These are phyloP conservation scores for Eudyptes chrysolophus DNA, from an alignment of 2,113 vertebrate species.

Conservation along the genomic window DNA sequence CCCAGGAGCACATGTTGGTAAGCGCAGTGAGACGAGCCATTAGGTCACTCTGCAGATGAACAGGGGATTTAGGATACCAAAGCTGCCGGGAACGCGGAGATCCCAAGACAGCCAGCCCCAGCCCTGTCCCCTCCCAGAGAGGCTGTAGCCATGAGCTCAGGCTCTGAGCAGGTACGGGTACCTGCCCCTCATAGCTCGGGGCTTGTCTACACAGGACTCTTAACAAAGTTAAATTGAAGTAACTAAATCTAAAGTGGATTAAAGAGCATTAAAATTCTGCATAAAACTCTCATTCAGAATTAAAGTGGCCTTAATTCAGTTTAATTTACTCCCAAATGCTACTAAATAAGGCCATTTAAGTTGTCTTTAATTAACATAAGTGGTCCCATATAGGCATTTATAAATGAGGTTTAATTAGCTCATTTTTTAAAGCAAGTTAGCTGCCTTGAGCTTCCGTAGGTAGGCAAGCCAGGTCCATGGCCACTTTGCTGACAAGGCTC, in stretches of 20 bases:
- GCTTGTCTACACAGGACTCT: background rate
- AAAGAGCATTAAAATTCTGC: constrained; percentile 10
- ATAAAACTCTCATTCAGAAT: constrained; percentile 6
- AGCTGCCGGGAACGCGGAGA: background rate
- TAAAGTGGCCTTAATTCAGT: constrained; percentile 17
- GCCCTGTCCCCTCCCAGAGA: background rate
- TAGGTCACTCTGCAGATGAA: background rate
- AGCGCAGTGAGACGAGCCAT: background rate
- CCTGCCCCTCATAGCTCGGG: background rate
- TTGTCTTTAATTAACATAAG: constrained; percentile 39
- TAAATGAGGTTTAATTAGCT: constrained; percentile 26
- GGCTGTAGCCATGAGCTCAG: background rate
- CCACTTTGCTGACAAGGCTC: background rate
- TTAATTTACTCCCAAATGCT: constrained; percentile 36
- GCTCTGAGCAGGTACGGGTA: background rate
- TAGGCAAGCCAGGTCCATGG: background rate
- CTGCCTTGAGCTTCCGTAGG: background rate
- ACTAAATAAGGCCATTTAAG: constrained; percentile 19
- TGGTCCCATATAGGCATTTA: constrained; percentile 8
- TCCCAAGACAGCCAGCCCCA: background rate
- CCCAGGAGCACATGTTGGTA: background rate
- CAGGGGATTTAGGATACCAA: background rate
- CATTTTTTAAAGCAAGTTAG: background rate
- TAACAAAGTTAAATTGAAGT: background rate
- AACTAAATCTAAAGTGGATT: background rate